phyloP scores from a whole-genome alignment of 2,797 vertebrate genomes.

The Miichthys miiuy region DNA sequence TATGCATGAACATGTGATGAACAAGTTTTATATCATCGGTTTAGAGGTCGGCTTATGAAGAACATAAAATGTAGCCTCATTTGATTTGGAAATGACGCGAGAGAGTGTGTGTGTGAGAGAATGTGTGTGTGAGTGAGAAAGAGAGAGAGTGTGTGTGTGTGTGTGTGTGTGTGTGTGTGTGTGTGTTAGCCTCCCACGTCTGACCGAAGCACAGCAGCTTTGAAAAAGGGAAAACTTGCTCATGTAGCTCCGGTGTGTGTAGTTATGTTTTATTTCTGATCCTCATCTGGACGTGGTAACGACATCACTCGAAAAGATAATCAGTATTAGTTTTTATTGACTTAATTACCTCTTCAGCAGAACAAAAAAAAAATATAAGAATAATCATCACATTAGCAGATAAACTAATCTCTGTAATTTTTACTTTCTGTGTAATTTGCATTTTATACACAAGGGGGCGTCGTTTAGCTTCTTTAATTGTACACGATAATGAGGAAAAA shows the following conservation, averaged over 20 bases:
- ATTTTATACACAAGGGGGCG: constrained; percentile 80
- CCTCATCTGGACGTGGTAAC: constrained; percentile 53
- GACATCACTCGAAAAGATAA: constrained; percentile 68
- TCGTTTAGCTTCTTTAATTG: constrained; percentile 64
- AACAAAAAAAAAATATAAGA: constrained; percentile 49
- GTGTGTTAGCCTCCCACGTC: constrained; percentile 37
- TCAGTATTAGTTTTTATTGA: constrained; percentile 82
- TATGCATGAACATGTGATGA: constrained; percentile 73
- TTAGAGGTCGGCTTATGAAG: constrained; percentile 44
- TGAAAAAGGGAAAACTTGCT: constrained; percentile 68
- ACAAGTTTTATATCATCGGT: constrained; percentile 65
- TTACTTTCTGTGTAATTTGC: constrained; percentile 71
- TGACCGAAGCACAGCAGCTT: constrained; percentile 69
- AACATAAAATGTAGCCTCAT: constrained; percentile 63
- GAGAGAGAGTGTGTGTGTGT: constrained; percentile 14
- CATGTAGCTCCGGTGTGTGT: constrained; percentile 62
- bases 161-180: constrained; percentile 9
- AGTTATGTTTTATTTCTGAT: constrained; percentile 55
- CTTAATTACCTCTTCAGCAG: constrained; percentile 75
- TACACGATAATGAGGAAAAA: constrained; percentile 55
- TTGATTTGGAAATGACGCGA: constrained; percentile 49
- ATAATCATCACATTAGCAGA: constrained; percentile 50
- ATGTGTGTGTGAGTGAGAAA: neutral
- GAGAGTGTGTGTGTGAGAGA: constrained; percentile 28
- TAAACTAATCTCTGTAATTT: constrained; percentile 36